Percentiles rank a stretch among this genome's conserved stretches.
Evolutionary conservation across 2,797 vertebrate genomes (phyloP).

Genomic region (Nannoperca australis): DNA sequence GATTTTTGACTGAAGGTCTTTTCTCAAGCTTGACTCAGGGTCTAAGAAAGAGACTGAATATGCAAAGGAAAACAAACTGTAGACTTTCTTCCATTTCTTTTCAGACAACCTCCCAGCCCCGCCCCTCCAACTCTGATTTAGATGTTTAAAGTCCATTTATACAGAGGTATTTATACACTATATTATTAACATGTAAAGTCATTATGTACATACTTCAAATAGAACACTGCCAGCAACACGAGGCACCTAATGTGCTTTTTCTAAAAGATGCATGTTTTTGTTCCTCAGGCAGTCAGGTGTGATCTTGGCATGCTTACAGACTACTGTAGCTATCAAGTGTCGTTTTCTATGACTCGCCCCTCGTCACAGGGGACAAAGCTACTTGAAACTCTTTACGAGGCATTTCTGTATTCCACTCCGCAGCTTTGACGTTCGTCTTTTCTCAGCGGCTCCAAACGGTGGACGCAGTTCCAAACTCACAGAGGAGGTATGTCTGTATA

Average conservation of each 20-base stretch:
- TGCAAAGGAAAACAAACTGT: constrained; percentile 91
- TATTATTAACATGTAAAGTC: constrained; percentile 72
- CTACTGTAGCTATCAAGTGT: constrained; percentile 67
- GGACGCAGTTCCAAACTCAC: background rate
- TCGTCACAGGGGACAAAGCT: constrained; percentile 58
- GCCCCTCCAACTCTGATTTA: constrained; percentile 80
- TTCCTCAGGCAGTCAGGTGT: constrained; percentile 77
- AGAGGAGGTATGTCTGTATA: constrained; percentile 24
- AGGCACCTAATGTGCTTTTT: constrained; percentile 91
- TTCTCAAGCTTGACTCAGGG: constrained; percentile 97
- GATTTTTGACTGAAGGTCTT: constrained; percentile 61
- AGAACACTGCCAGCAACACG: constrained; percentile 92
- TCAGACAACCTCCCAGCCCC: constrained; percentile 48
- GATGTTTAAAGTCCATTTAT: constrained; percentile 83
- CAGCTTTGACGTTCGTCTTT: constrained; percentile 24
- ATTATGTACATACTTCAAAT: constrained; percentile 88
- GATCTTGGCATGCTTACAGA: constrained; percentile 82
- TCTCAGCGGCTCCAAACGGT: constrained; percentile 26
- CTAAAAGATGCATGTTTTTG: constrained; percentile 89
- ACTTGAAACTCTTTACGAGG: constrained; percentile 70
- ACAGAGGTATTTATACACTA: constrained; percentile 82
- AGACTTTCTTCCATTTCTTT: constrained; percentile 90
- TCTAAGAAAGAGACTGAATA: constrained; percentile 90
- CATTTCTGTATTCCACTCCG: constrained; percentile 43
- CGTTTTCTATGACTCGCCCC: constrained; percentile 40